phyloP scores from a whole-genome alignment of 2,888 invertebrate genomes.

The Diogma glabrata region DNA sequence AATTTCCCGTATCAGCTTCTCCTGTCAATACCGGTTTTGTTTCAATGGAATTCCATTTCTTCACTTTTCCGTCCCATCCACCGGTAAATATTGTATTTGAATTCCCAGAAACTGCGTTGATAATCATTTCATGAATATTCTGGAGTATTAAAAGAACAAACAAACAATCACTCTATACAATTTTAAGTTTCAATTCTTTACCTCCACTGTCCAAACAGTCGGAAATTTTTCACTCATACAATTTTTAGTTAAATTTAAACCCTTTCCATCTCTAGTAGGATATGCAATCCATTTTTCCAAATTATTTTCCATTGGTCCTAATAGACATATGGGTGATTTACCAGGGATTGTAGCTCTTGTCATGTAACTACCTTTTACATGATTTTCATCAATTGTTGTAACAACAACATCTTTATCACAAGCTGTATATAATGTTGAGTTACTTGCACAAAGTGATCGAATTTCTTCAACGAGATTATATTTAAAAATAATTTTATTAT shows the following conservation, averaged over 20 bases:
- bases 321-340: slow-evolving; percentile 30
- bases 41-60: slow-evolving; percentile 30
- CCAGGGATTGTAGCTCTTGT: slow-evolving; percentile 33
- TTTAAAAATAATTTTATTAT: slow-evolving; percentile 34
- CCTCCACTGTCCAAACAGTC: slow-evolving; percentile 25
- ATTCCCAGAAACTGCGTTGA: slow-evolving; percentile 30
- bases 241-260: slow-evolving; percentile 26
- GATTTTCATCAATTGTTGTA: slow-evolving; percentile 24
- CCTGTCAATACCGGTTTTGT: slow-evolving; percentile 25
- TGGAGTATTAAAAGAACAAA: slow-evolving; percentile 15
- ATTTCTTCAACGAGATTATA: slow-evolving; percentile 35
- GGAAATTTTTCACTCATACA: slow-evolving; percentile 25
- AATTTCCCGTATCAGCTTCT: slow-evolving; percentile 29
- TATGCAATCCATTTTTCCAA: slow-evolving; percentile 29
- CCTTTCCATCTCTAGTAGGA: slow-evolving; percentile 30
- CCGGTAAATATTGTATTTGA: slow-evolving; percentile 29
- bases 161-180: neutral
- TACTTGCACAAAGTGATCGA: slow-evolving; percentile 31
- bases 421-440: slow-evolving; percentile 31
- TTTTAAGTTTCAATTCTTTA: slow-evolving; percentile 1
- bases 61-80: slow-evolving; percentile 34
- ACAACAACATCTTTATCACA: slow-evolving; percentile 33
- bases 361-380: slow-evolving; percentile 32
- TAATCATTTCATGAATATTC: slow-evolving; percentile 35
- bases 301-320: slow-evolving; percentile 28